A percentile compares a stretch with the other conserved stretches of the same genome.
phyloP scores from a whole-genome alignment of 2,888 invertebrate genomes.

The Nomada hirtipes region DNA sequence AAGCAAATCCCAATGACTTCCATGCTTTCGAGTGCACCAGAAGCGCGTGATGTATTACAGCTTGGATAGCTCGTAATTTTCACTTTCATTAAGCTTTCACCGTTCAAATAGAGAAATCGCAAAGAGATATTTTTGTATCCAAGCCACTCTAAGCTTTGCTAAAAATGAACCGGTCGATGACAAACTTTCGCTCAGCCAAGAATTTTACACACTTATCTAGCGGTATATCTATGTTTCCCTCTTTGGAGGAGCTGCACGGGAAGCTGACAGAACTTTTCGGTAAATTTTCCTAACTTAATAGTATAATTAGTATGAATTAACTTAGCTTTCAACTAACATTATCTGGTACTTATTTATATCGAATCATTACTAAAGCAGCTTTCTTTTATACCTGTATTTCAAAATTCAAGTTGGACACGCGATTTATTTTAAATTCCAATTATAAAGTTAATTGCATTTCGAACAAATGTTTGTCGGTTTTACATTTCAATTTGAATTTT shows the following conservation, averaged over 20 bases:
- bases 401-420: background rate
- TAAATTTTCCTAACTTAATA: constrained; percentile 67
- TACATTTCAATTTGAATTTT: constrained; percentile 37
- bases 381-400: background rate
- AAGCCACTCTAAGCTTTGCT: constrained; percentile 6
- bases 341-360: background rate
- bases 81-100: background rate
- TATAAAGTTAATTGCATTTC: background rate
- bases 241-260: constrained; percentile 81
- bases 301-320: background rate
- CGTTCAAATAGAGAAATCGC: background rate
- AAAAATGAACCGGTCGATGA: constrained; percentile 63
- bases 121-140: constrained; percentile 1
- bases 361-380: too few species aligned
- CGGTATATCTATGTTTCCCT: constrained; percentile 79
- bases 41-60: background rate
- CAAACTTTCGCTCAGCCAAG: constrained; percentile 60
- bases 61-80: too few species aligned
- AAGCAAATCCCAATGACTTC: constrained; percentile 35
- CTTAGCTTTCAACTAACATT: too few species aligned
- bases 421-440: background rate
- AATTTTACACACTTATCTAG: constrained; percentile 56
- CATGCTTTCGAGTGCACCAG: constrained; percentile 3
- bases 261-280: constrained; percentile 81
- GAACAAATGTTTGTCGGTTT: background rate